Percentiles rank a stretch among this genome's conserved stretches.
Conservation (phyloP, 92 coral and sea anemone genomes). For the Heteractis magnifica region DNA sequence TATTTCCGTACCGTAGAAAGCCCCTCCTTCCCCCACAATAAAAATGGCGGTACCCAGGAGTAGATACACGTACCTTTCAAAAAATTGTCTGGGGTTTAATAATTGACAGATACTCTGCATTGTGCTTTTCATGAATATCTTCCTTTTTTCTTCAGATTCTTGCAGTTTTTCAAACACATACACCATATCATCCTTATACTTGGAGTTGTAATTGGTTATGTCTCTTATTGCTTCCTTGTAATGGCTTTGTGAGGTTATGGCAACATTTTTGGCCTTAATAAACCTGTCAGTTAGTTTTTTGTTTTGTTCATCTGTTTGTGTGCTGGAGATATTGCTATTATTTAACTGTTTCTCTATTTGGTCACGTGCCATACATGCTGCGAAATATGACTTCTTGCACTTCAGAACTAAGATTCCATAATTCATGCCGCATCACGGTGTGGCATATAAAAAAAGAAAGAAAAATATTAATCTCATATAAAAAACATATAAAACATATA, state of each 20-base stretch:
- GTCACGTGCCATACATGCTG: slow-evolving; percentile 75
- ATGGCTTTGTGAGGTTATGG: slow-evolving; percentile 41
- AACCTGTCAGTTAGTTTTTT: slow-evolving; percentile 76
- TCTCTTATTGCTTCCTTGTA: slow-evolving; percentile 82
- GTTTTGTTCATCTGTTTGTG: slow-evolving; percentile 72
- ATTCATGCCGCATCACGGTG: no score
- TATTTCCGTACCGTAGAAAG: no score
- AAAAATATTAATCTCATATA: neutral
- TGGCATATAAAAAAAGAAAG: neutral
- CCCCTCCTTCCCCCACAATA: neutral
- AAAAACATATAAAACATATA: no score
- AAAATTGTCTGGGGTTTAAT: slow-evolving; percentile 46
- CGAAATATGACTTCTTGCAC: slow-evolving; percentile 76
- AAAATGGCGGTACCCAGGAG: neutral
- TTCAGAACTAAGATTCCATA: slow-evolving; percentile 41
- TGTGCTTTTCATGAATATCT: slow-evolving; percentile 66
- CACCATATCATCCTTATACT: slow-evolving; percentile 89
- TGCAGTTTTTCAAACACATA: slow-evolving; percentile 75
- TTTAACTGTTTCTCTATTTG: slow-evolving; percentile 66
- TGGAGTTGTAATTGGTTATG: slow-evolving; percentile 72
- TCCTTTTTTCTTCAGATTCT: slow-evolving; percentile 71
- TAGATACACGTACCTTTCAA: slow-evolving; percentile 47
- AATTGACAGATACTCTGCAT: slow-evolving; percentile 53
- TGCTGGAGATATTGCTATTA: slow-evolving; percentile 42
- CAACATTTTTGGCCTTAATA: slow-evolving; percentile 59